phyloP scores from a whole-genome alignment of 2,113 vertebrate genomes.

The Monarcha castaneiventris region DNA sequence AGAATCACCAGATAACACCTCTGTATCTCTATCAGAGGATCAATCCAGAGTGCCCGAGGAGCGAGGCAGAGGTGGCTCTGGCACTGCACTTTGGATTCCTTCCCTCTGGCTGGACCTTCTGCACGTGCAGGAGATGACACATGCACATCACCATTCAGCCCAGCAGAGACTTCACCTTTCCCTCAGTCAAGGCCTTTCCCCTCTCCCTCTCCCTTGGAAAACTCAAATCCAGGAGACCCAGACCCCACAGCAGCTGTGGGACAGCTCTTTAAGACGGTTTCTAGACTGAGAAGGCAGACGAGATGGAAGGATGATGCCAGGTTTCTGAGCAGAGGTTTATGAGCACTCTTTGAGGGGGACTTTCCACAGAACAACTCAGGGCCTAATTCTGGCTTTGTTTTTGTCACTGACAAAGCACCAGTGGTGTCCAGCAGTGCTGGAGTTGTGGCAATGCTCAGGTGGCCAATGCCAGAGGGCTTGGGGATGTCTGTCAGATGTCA shows the following conservation, averaged over 20 bases:
- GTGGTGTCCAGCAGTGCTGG: neutral
- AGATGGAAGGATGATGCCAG: neutral
- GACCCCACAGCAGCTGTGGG: neutral
- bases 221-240: neutral
- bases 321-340: neutral
- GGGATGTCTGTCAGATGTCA: neutral
- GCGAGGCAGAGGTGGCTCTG: rapidly evolving
- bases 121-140: neutral
- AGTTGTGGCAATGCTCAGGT: neutral
- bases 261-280: neutral
- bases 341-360: neutral
- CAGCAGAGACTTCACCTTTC: neutral
- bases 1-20: neutral
- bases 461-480: rapidly evolving
- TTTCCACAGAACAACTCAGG: neutral
- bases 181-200: rapidly evolving
- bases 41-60: rapidly evolving
- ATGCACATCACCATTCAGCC: too few species aligned
- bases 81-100: neutral
- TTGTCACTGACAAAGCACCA: too few species aligned
- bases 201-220: neutral
- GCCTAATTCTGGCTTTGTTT: neutral
- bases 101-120: neutral
- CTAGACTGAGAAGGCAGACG: neutral
- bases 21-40: neutral